Conservation (phyloP, 1,140 invertebrate genomes). For the Heliconius nattereri region DNA sequence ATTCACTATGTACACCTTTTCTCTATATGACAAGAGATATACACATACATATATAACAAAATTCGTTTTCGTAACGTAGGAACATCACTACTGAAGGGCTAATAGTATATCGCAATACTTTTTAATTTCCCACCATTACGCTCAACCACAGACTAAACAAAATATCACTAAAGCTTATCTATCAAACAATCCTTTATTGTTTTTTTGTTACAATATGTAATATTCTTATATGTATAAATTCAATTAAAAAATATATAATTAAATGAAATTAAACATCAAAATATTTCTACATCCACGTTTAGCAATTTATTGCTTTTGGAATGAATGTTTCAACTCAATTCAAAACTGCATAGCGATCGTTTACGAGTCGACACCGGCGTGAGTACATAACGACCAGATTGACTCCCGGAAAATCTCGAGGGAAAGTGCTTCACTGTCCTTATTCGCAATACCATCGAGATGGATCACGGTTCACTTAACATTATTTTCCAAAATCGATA, state of each 20-base stretch:
- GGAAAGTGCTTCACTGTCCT: conserved; percentile 33
- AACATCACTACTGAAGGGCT: too few species aligned
- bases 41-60: neutral
- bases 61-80: neutral
- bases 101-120: too few species aligned
- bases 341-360: conserved; percentile 36
- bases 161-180: too few species aligned
- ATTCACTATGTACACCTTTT: neutral
- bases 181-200: neutral
- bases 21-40: neutral
- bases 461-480: conserved; percentile 18
- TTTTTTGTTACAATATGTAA: neutral
- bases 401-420: conserved; percentile 30
- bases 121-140: too few species aligned
- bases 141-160: too few species aligned
- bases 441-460: conserved; percentile 10
- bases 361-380: conserved; percentile 37
- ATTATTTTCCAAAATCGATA: conserved; percentile 3
- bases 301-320: conserved; percentile 26
- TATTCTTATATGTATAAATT: neutral
- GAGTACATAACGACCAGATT: conserved; percentile 38
- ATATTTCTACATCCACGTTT: neutral
- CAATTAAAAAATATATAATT: neutral
- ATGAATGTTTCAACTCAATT: conserved; percentile 32
- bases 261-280: neutral